A percentile compares a stretch with the other conserved stretches of the same genome.
Conservation (phyloP, 2,113 vertebrate genomes). For the Phycodurus eques region DNA sequence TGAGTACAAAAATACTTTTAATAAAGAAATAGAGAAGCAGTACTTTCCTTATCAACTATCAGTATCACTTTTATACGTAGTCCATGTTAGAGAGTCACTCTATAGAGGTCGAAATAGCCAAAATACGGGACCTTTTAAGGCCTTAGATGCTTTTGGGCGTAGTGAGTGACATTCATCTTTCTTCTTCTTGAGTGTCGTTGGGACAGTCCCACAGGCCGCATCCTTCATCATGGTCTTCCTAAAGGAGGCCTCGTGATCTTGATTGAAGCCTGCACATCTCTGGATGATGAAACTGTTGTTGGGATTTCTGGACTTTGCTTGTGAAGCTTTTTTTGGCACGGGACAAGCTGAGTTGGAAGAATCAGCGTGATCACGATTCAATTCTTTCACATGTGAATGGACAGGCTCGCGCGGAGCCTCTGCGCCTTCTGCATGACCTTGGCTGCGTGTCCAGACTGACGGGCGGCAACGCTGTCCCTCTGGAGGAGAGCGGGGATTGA, state of each 20-base stretch:
- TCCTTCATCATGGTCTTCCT: slow-evolving; percentile 30
- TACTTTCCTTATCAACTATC: too few relatives aligned
- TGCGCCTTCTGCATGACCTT: slow-evolving; percentile 44
- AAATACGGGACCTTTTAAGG: background rate
- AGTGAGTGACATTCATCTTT: slow-evolving; percentile 12
- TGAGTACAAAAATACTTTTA: too few relatives aligned
- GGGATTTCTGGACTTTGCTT: slow-evolving; percentile 24
- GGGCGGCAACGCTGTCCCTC: slow-evolving; percentile 47
- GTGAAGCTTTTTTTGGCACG: slow-evolving; percentile 39
- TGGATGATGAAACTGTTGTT: slow-evolving; percentile 18
- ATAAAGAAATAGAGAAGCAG: too few relatives aligned
- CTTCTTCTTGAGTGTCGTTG: slow-evolving; percentile 18
- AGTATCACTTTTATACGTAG: too few relatives aligned
- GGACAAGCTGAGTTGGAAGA: slow-evolving; percentile 30
- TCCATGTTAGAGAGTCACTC: too few relatives aligned
- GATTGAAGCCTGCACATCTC: slow-evolving; percentile 9
- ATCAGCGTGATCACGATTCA: slow-evolving; percentile 28
- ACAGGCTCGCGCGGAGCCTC: slow-evolving; percentile 34
- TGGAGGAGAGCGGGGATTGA: slow-evolving; percentile 36
- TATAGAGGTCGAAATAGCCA: too few relatives aligned
- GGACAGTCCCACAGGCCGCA: slow-evolving; percentile 21
- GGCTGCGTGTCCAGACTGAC: slow-evolving; percentile 56
- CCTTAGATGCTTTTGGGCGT: slow-evolving; percentile 24
- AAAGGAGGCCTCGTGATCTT: slow-evolving; percentile 20
- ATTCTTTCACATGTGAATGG: slow-evolving; percentile 38